Conservation (phyloP, 2,113 vertebrate species). For the Amphilophus citrinellus region DNA sequence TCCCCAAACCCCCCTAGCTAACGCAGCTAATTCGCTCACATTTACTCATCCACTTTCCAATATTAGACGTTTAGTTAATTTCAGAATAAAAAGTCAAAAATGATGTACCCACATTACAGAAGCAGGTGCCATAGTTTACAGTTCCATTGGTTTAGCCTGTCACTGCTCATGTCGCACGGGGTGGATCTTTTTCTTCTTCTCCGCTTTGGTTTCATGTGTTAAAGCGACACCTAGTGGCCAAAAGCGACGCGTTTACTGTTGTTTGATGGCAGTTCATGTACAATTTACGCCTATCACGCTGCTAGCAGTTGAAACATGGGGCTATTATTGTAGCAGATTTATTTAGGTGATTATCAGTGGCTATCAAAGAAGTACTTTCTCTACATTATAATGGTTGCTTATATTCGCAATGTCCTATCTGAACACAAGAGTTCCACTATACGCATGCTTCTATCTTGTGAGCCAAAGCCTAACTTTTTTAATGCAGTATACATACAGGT, state of each 20-base stretch:
- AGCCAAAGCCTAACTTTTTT: too few species aligned
- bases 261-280: too few species aligned
- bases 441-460: too few species aligned
- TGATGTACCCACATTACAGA: background rate
- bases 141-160: background rate
- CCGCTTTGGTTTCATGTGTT: background rate
- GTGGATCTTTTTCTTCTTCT: conserved; percentile 52
- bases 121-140: background rate
- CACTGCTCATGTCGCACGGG: background rate
- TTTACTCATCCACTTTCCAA: background rate
- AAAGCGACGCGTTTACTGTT: background rate
- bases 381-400: background rate
- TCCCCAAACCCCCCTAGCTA: background rate
- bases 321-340: too few species aligned
- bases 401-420: background rate
- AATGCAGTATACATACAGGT: too few species aligned
- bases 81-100: background rate
- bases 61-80: background rate
- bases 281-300: background rate
- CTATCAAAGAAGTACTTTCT: background rate
- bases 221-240: conserved; percentile 33
- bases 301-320: background rate
- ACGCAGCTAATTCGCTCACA: background rate
- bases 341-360: too few species aligned
- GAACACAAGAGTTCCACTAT: background rate